These are phyloP conservation scores for Mya arenaria DNA, from an alignment of 1,140 invertebrate species.

Conservation along the genomic window DNA sequence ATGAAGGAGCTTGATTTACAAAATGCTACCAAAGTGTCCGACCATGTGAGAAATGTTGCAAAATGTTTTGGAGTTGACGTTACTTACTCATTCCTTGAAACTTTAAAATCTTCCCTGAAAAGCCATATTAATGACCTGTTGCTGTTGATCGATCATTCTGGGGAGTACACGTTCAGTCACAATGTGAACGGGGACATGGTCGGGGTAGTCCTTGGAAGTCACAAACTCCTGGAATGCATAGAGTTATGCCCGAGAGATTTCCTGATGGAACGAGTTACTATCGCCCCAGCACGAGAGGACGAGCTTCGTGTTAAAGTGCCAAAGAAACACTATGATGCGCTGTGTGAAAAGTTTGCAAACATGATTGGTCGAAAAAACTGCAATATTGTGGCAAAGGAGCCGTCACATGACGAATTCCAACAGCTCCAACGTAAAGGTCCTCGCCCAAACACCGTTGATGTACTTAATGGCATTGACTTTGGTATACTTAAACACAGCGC, in stretches of 20 bases:
- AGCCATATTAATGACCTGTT: neutral
- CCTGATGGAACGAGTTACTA: neutral
- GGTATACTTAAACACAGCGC: slow-evolving; percentile 35
- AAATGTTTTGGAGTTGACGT: neutral
- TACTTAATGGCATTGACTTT: slow-evolving; percentile 25
- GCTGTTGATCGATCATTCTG: neutral
- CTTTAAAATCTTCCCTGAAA: neutral
- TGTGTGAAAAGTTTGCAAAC: slow-evolving; percentile 5
- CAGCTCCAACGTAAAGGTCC: neutral
- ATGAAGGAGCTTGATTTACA: neutral
- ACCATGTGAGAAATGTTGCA: neutral
- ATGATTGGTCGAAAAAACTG: slow-evolving; percentile 31
- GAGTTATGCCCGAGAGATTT: neutral
- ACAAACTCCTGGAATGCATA: neutral
- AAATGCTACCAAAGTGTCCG: neutral
- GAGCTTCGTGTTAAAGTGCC: neutral
- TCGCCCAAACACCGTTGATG: neutral
- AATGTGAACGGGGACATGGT: slow-evolving; percentile 23
- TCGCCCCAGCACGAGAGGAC: too few relatives aligned
- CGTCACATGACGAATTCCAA: neutral
- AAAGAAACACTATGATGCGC: neutral
- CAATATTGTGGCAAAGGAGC: neutral
- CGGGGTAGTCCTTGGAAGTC: slow-evolving; percentile 5
- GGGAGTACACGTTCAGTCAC: slow-evolving; percentile 30
- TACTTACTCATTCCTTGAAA: neutral